Conservation (phyloP, 92 coral and sea anemone species). For the Diadumene lineata region DNA sequence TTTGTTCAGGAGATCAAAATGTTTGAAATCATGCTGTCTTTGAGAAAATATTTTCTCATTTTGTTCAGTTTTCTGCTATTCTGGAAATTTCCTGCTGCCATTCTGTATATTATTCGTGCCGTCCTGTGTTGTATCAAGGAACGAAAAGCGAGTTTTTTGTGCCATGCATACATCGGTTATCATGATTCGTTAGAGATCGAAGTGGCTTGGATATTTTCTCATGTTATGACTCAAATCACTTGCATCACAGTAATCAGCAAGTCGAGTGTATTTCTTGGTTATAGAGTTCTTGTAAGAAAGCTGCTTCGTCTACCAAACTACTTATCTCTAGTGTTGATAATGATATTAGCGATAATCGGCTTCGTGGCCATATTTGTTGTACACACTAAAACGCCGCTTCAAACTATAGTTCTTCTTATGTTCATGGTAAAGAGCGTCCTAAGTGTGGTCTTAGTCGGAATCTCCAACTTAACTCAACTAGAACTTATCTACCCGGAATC, state of each 20-base stretch:
- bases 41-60: constrained; percentile 4
- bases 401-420: neutral
- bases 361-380: constrained; percentile 11
- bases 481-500: constrained; percentile 7
- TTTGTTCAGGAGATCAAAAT: neutral
- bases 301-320: constrained; percentile 43
- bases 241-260: constrained; percentile 17
- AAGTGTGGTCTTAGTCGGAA: constrained; percentile 21
- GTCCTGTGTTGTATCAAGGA: constrained; percentile 26
- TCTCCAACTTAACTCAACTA: constrained; percentile 42
- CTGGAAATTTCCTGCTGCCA: constrained; percentile 39
- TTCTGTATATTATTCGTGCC: constrained; percentile 45
- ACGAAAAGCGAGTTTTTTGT: constrained; percentile 35
- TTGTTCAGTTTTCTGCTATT: constrained; percentile 20
- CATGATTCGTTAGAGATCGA: constrained; percentile 32
- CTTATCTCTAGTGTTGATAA: constrained; percentile 21
- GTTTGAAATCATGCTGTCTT: neutral
- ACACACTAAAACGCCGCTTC: neutral
- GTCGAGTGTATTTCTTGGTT: constrained; percentile 41
- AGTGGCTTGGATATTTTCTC: constrained; percentile 37
- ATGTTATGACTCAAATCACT: constrained; percentile 12
- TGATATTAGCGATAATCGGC: constrained; percentile 23
- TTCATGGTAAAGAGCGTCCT: constrained; percentile 11
- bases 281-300: constrained; percentile 6
- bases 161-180: constrained; percentile 13